A percentile compares a stretch with the other conserved stretches of the same genome.
Evolutionary conservation across 2,888 invertebrate species (phyloP).

Genomic region (Perithous albicinctus): DNA sequence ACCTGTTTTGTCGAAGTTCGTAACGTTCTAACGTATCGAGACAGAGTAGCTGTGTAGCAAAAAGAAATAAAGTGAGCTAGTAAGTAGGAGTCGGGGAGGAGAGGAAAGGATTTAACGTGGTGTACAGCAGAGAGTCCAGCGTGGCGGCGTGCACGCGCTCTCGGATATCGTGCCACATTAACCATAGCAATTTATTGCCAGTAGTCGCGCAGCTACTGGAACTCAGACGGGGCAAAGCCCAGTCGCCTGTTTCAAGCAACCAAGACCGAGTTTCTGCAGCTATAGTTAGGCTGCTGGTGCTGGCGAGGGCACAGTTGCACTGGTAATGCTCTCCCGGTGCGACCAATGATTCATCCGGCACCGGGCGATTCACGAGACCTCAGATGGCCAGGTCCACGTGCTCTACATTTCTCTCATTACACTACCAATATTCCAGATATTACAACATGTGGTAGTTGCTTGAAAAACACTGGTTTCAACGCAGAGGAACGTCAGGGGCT

Average conservation of each 20-base stretch:
- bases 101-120: slow-evolving; percentile 47
- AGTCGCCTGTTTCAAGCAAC: slow-evolving; percentile 58
- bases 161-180: slow-evolving; percentile 69
- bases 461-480: slow-evolving; percentile 3
- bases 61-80: slow-evolving; percentile 21
- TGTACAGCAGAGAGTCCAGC: slow-evolving; percentile 17
- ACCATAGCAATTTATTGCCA: slow-evolving; percentile 78
- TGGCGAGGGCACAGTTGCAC: slow-evolving; percentile 75
- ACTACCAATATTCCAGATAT: slow-evolving; percentile 75
- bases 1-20: slow-evolving; percentile 58
- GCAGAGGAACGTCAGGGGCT: slow-evolving; percentile 5
- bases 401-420: slow-evolving; percentile 78
- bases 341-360: slow-evolving; percentile 79
- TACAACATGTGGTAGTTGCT: slow-evolving; percentile 36
- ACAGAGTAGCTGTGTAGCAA: slow-evolving; percentile 35
- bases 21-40: slow-evolving; percentile 40
- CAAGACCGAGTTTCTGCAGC: slow-evolving; percentile 60
- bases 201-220: slow-evolving; percentile 73
- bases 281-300: slow-evolving; percentile 53
- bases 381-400: slow-evolving; percentile 77
- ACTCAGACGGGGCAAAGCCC: slow-evolving; percentile 70
- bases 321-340: slow-evolving; percentile 77
- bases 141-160: slow-evolving; percentile 56
- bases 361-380: slow-evolving; percentile 71
- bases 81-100: slow-evolving; percentile 12